phyloP scores from a whole-genome alignment of 2,888 invertebrate genomes.

The Hetaerina titia region DNA sequence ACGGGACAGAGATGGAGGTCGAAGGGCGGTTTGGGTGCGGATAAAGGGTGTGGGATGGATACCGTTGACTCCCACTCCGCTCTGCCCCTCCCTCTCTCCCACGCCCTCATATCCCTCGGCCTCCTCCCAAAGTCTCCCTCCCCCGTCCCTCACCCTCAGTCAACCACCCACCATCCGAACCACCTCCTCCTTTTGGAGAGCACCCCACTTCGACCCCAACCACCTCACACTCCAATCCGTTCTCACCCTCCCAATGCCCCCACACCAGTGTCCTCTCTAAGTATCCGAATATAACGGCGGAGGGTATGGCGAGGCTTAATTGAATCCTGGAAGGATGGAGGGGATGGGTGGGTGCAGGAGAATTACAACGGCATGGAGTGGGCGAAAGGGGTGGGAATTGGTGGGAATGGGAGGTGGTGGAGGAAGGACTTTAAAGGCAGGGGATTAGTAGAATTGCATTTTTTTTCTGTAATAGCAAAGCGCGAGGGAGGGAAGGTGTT shows the following conservation, averaged over 20 bases:
- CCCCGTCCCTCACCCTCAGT: neutral
- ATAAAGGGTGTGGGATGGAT: neutral
- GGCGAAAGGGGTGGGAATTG: neutral
- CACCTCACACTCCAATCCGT: neutral
- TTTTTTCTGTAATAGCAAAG: neutral
- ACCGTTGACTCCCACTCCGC: constrained; percentile 40
- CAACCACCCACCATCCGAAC: neutral
- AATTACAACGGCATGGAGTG: neutral
- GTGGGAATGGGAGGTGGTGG: neutral
- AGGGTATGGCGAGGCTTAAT: constrained; percentile 37
- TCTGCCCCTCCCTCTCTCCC: neutral
- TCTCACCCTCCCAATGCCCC: neutral
- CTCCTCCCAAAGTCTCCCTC: neutral
- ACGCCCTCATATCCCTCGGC: neutral
- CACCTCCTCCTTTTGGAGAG: neutral
- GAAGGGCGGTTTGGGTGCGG: neutral
- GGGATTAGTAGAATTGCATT: constrained; percentile 18
- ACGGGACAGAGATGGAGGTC: neutral
- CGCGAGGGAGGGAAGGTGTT: neutral
- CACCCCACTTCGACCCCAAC: neutral
- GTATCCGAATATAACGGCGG: constrained; percentile 36
- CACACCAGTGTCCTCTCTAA: neutral
- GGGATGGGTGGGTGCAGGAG: neutral
- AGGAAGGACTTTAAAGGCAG: neutral
- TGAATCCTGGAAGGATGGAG: constrained; percentile 29